A percentile compares a stretch with the other conserved stretches of the same genome.
Conservation (phyloP, 2,888 invertebrate species). For the Eupithecia exiguata region DNA sequence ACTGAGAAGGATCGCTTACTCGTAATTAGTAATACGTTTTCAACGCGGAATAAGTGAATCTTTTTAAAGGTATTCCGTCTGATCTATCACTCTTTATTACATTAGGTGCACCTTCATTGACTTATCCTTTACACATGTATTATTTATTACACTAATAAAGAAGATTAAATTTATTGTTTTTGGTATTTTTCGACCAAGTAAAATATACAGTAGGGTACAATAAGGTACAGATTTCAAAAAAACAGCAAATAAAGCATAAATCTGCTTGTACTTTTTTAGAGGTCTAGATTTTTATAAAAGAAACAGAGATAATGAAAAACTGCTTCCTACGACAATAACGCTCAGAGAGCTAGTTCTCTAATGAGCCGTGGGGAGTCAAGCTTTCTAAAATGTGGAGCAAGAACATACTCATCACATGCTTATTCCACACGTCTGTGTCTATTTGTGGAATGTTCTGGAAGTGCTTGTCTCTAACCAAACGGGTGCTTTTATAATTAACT, state of each 20-base stretch:
- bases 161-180: too few relatives aligned
- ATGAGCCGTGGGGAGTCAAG: conserved; percentile 52
- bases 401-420: conserved; percentile 14
- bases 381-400: conserved; percentile 32
- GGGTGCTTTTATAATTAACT: background rate
- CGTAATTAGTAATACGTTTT: too few relatives aligned
- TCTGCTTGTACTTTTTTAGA: too few relatives aligned
- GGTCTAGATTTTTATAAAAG: background rate
- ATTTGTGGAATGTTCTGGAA: conserved; percentile 8
- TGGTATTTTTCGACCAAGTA: too few relatives aligned
- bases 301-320: background rate
- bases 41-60: too few relatives aligned
- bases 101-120: background rate
- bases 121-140: too few relatives aligned
- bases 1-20: background rate
- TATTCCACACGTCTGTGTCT: conserved; percentile 16
- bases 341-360: conserved; percentile 46
- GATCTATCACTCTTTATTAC: background rate
- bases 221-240: too few relatives aligned
- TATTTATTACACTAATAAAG: too few relatives aligned
- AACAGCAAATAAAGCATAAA: too few relatives aligned
- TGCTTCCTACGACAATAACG: conserved; percentile 8
- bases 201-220: too few relatives aligned
- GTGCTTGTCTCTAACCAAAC: background rate
- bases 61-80: background rate